Percentiles rank a stretch among this genome's conserved stretches.
phyloP scores from a whole-genome alignment of 1,140 invertebrate species.

The Druon quercuslanigerum region DNA sequence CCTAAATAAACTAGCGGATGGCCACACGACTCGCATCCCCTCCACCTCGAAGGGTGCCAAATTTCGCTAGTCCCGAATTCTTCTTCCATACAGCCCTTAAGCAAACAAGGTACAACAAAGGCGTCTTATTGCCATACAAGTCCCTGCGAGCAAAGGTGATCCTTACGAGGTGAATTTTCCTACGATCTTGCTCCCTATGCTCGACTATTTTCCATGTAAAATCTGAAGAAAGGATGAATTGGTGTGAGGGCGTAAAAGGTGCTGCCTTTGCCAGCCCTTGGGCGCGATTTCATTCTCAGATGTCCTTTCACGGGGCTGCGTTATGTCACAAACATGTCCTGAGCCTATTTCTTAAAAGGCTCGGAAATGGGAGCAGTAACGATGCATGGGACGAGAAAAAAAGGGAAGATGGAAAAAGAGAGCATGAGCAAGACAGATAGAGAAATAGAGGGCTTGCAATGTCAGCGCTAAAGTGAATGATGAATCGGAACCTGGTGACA shows the following conservation, averaged over 20 bases:
- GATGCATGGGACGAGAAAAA: slow-evolving; percentile 18
- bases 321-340: slow-evolving; percentile 47
- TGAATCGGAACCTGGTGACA: slow-evolving; percentile 37
- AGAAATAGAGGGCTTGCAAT: slow-evolving; percentile 18
- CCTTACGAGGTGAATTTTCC: slow-evolving; percentile 49
- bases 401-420: slow-evolving; percentile 24
- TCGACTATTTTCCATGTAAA: slow-evolving; percentile 6
- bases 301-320: slow-evolving; percentile 32
- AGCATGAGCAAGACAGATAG: background rate
- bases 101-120: slow-evolving; percentile 57
- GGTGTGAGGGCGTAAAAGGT: slow-evolving; percentile 60
- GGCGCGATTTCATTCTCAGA: slow-evolving; percentile 36
- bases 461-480: slow-evolving; percentile 39
- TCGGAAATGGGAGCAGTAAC: slow-evolving; percentile 44
- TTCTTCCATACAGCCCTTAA: slow-evolving; percentile 51
- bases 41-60: slow-evolving; percentile 26
- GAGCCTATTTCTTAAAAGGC: slow-evolving; percentile 40
- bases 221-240: slow-evolving; percentile 56
- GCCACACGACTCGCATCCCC: slow-evolving; percentile 68
- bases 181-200: slow-evolving; percentile 41
- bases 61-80: slow-evolving; percentile 33
- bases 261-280: slow-evolving; percentile 47
- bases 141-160: slow-evolving; percentile 34
- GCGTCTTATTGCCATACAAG: slow-evolving; percentile 51
- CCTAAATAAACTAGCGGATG: slow-evolving; percentile 67